Conservation (phyloP, 2,888 invertebrate genomes). For the Nebria salina region DNA sequence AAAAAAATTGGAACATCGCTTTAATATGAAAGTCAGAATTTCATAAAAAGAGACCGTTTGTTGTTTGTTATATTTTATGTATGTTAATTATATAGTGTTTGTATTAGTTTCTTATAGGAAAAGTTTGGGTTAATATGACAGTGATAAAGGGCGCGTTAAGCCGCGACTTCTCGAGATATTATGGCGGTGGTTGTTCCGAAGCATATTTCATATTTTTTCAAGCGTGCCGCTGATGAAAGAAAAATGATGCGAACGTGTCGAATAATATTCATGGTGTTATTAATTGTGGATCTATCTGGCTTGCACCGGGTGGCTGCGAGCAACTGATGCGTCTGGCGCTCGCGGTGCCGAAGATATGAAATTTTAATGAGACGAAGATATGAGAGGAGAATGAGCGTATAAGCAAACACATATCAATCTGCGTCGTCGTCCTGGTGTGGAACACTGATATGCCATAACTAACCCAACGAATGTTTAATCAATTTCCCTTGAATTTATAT, state of each 20-base stretch:
- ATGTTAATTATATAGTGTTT: too few relatives aligned
- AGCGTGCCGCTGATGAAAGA: neutral
- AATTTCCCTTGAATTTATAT: neutral
- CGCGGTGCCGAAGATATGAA: neutral
- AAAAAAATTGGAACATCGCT: too few relatives aligned
- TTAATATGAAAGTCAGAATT: too few relatives aligned
- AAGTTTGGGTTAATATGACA: neutral
- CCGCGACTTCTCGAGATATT: neutral
- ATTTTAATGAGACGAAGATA: neutral
- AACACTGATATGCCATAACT: neutral
- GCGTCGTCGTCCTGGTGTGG: neutral
- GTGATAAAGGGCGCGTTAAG: neutral
- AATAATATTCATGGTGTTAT: conserved; percentile 1
- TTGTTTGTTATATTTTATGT: too few relatives aligned
- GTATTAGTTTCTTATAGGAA: too few relatives aligned
- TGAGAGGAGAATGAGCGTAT: neutral
- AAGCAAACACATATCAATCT: neutral
- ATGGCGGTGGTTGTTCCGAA: neutral
- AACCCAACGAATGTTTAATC: neutral
- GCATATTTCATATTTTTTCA: neutral
- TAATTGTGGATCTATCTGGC: neutral
- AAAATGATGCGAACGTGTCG: neutral
- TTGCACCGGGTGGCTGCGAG: neutral
- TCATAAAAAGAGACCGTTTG: too few relatives aligned
- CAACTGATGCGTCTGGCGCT: neutral